Evolutionary conservation across 2,797 vertebrate genomes (phyloP).

Genomic region (Centropyge bicolor): DNA sequence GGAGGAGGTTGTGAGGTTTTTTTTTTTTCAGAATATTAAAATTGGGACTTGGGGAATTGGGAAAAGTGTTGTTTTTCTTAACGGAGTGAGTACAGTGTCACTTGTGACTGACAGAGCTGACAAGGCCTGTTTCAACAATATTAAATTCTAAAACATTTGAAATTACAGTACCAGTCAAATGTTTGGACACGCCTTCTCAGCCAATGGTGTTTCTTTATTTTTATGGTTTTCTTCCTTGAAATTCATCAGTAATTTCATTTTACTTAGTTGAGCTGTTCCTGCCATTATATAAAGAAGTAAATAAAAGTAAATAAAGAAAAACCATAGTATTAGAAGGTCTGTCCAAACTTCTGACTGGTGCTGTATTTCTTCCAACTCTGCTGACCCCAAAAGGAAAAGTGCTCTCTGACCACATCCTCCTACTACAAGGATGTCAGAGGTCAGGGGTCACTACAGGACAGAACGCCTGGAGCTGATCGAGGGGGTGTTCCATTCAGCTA

Average conservation of each 20-base stretch:
- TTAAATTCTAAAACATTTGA: conserved; percentile 9
- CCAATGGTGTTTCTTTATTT: too few species aligned
- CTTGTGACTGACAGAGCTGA: neutral
- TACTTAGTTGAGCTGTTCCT: too few species aligned
- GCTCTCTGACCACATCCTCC: conserved; percentile 27
- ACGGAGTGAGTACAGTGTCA: neutral
- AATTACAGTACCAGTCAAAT: neutral
- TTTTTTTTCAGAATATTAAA: conserved; percentile 22
- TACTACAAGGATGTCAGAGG: conserved; percentile 12
- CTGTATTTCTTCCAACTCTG: conserved; percentile 7
- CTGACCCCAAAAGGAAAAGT: conserved; percentile 5
- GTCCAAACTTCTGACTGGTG: too few species aligned
- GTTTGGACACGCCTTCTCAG: too few species aligned
- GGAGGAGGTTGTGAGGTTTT: neutral
- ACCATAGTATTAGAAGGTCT: too few species aligned
- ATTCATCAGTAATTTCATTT: too few species aligned
- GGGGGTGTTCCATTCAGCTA: conserved; percentile 15
- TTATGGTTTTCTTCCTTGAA: too few species aligned
- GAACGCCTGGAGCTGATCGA: neutral
- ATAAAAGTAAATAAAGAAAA: too few species aligned
- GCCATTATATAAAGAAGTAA: too few species aligned
- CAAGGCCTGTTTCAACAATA: neutral
- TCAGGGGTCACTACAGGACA: conserved; percentile 22
- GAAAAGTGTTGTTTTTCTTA: neutral
- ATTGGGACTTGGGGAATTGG: too few species aligned